Conservation (phyloP, 2,113 vertebrate genomes). For the Cacatua alba region DNA sequence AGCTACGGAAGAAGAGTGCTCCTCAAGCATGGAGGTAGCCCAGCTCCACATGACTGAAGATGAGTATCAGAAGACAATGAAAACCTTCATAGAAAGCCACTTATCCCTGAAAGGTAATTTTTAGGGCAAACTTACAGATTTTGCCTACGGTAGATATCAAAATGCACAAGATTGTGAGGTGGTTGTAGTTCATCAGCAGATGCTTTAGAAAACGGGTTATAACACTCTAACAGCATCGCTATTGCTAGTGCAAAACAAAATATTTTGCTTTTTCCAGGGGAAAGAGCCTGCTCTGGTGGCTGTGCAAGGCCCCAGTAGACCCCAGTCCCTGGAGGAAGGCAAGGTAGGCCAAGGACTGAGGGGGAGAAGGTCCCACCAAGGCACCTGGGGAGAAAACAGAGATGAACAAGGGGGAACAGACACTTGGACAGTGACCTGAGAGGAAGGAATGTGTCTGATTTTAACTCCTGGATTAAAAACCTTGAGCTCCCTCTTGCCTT, state of each 20-base stretch:
- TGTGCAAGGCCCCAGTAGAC: slow-evolving; percentile 12
- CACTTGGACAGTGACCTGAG: not conserved
- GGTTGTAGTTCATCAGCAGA: not conserved
- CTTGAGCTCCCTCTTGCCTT: not conserved
- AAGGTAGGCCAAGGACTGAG: not conserved
- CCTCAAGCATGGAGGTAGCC: not conserved
- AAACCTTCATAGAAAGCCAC: slow-evolving; percentile 23
- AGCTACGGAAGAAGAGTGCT: not conserved
- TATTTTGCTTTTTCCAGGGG: slow-evolving; percentile 10
- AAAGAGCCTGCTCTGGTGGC: slow-evolving; percentile 9
- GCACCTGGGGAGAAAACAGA: not conserved
- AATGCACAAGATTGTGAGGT: not conserved
- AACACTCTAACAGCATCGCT: not conserved
- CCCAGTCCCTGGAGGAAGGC: not conserved
- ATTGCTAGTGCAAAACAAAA: not conserved
- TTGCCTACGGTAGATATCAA: not conserved
- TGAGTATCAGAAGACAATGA: slow-evolving; percentile 8
- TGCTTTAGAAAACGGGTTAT: not conserved
- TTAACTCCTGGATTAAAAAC: not conserved
- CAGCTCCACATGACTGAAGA: slow-evolving; percentile 27
- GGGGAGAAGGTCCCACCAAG: not conserved
- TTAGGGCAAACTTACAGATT: not conserved
- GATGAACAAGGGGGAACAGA: not conserved
- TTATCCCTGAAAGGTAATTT: slow-evolving; percentile 45
- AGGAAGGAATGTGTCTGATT: not conserved